Percentiles rank a stretch among this genome's conserved stretches.
These are phyloP conservation scores for Podarcis siculus DNA, from an alignment of 2,797 vertebrate genomes.

Conservation along the genomic window DNA sequence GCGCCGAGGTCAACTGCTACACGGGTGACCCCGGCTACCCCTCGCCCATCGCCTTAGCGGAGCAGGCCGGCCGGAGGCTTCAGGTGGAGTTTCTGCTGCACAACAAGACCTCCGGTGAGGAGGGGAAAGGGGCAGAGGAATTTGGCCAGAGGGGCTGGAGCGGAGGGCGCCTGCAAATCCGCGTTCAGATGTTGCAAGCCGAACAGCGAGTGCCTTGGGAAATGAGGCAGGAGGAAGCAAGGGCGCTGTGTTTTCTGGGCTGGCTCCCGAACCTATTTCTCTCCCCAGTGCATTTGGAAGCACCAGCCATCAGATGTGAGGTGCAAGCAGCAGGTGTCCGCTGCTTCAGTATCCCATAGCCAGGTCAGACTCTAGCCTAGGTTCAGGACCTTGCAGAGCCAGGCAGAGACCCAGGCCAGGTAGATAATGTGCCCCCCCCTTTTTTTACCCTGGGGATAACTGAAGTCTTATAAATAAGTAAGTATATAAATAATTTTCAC, in stretches of 20 bases:
- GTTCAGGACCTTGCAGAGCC: too few relatives aligned
- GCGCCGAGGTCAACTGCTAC: slow-evolving; percentile 87
- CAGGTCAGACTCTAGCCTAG: too few relatives aligned
- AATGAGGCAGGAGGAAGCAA: not conserved
- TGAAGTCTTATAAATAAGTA: too few relatives aligned
- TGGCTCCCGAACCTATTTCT: not conserved
- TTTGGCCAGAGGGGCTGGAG: not conserved
- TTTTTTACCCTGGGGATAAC: too few relatives aligned
- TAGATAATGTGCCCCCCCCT: too few relatives aligned
- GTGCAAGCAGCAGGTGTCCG: not conserved
- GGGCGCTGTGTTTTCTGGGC: not conserved
- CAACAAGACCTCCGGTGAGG: slow-evolving; percentile 88
- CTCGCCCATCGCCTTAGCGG: slow-evolving; percentile 83
- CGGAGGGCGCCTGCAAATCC: too few relatives aligned
- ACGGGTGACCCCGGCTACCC: slow-evolving; percentile 82
- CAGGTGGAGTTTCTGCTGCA: slow-evolving; percentile 91
- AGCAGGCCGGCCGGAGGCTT: slow-evolving; percentile 83
- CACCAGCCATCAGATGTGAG: not conserved
- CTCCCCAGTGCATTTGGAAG: not conserved
- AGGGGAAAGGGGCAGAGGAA: not conserved
- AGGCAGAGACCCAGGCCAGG: too few relatives aligned
- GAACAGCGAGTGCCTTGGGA: not conserved
- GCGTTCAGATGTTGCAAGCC: fast-evolving
- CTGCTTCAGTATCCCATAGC: not conserved
- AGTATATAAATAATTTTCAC: too few relatives aligned